These are phyloP conservation scores for Nipponacmea schrenckii DNA, from an alignment of 2,888 invertebrate genomes.

Conservation along the genomic window DNA sequence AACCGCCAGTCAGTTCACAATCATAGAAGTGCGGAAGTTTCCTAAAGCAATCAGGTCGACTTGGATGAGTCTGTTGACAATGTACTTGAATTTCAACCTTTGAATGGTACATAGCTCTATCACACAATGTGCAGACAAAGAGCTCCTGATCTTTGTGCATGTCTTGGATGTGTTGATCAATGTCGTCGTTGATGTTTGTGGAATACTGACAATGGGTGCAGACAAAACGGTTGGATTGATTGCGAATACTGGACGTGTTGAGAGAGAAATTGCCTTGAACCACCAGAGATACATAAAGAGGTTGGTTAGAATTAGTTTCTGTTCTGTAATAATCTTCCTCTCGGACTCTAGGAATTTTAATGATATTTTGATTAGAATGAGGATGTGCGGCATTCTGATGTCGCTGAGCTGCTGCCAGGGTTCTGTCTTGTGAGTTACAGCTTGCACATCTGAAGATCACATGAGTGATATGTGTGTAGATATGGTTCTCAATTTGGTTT, in stretches of 20 bases:
- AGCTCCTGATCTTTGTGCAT: slow-evolving; percentile 39
- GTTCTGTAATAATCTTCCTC: slow-evolving; percentile 33
- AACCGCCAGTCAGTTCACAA: not conserved
- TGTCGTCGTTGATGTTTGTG: slow-evolving; percentile 39
- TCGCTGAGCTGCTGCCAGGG: slow-evolving; percentile 34
- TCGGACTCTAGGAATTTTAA: slow-evolving; percentile 34
- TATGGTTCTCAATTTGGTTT: slow-evolving; percentile 39
- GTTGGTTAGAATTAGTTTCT: slow-evolving; percentile 19
- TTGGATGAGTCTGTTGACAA: slow-evolving; percentile 38
- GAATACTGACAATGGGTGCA: slow-evolving; percentile 48
- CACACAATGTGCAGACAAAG: slow-evolving; percentile 50
- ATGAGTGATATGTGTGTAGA: slow-evolving; percentile 42
- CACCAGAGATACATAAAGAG: slow-evolving; percentile 32
- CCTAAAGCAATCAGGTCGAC: slow-evolving; percentile 27
- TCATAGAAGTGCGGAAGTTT: slow-evolving; percentile 19
- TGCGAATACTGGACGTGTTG: slow-evolving; percentile 11
- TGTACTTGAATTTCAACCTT: slow-evolving; percentile 37
- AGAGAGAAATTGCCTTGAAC: slow-evolving; percentile 30
- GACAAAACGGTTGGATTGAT: slow-evolving; percentile 33
- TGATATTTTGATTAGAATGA: slow-evolving; percentile 34
- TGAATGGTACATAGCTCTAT: slow-evolving; percentile 28
- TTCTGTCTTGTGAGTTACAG: slow-evolving; percentile 37
- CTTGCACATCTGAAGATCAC: slow-evolving; percentile 39
- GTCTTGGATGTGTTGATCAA: slow-evolving; percentile 39
- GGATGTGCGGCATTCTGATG: slow-evolving; percentile 39